A percentile compares a stretch with the other conserved stretches of the same genome.
phyloP scores from a whole-genome alignment of 1,140 invertebrate genomes.

The Euura lappo region DNA sequence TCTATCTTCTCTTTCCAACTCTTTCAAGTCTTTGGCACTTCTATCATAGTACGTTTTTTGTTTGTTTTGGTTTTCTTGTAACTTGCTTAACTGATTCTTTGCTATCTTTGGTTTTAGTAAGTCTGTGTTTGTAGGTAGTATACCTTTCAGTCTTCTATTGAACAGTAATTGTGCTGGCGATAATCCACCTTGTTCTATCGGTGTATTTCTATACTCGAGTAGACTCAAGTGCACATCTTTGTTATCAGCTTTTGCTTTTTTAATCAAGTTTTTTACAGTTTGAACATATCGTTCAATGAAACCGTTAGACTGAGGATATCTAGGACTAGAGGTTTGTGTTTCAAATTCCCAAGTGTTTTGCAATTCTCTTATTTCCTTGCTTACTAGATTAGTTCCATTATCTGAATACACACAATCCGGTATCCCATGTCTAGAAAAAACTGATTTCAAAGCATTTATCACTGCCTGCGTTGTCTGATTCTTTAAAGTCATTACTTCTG shows the following conservation, averaged over 20 bases:
- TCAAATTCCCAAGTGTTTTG: constrained; percentile 42
- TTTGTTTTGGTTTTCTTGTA: no score
- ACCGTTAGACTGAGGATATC: constrained; percentile 50
- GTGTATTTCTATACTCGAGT: neutral
- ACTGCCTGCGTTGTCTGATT: no score
- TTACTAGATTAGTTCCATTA: constrained; percentile 49
- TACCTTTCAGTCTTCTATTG: no score
- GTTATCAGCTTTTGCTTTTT: constrained; percentile 22
- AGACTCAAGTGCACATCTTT: neutral
- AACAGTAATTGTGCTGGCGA: neutral
- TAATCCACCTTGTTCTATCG: neutral
- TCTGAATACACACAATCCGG: constrained; percentile 51
- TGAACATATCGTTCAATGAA: constrained; percentile 44
- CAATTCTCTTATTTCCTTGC: constrained; percentile 48
- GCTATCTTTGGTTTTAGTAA: no score
- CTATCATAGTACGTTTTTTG: no score
- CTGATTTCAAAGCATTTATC: no score
- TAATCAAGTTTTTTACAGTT: constrained; percentile 41
- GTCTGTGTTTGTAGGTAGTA: no score
- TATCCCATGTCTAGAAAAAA: no score
- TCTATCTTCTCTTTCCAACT: no score
- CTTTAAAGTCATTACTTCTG: constrained; percentile 24
- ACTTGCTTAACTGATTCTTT: no score
- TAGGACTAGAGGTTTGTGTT: constrained; percentile 41
- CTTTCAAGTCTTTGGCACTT: no score